Base-by-base conservation (phyloP, 2,888 invertebrate genomes). In the Ophioninae sp. region DNA sequence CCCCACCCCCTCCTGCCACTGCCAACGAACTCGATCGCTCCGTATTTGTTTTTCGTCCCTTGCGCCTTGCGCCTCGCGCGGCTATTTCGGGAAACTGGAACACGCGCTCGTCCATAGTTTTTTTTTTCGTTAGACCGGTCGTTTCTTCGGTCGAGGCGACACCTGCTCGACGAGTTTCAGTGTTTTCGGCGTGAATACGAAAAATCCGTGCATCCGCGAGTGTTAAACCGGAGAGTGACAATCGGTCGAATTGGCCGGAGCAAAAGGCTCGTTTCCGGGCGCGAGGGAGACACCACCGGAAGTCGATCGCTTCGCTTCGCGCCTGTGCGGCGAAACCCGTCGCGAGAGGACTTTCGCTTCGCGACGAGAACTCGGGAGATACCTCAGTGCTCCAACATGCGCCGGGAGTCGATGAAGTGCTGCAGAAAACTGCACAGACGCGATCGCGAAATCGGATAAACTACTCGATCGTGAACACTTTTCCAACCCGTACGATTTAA, bases 51-150 rank as follows among this genome's bases (percentile, higher is more conserved):
- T 56, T 57, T 21, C 39, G 20, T n/a, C 21, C 23, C 23, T 41
- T 56, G n/a, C 17, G n/a, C 6, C 61, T 37, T 68, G 56, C 50
- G 64, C 68, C 30, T n/a, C 39, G 59, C 44, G 6, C 20, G 21
- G 75, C 83, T 81, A 84, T 84, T 84, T 81, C 69, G 81, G 62
- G 83, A 84, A 81, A 73, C 81, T 84, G 81, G 83, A 84, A 73
- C 83, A 41, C 57, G 65, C 23, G 65, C 8, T 30, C 23, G 10
- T 30, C 30, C 56, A 61, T 23, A 23, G 17, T 37, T 6, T 41
- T 59, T 73, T n/a, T 59, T 57, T 50, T 67, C 50, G 81, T 80
- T 82, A 64, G 23, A 39, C n/a, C 30, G 30, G 2, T 50, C 50
- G 17, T 13, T 17, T 13, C 50, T 13, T 50, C 17, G 5, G 50